Conservation (phyloP, 2,888 invertebrate genomes). For the Drosophila picticornis region DNA sequence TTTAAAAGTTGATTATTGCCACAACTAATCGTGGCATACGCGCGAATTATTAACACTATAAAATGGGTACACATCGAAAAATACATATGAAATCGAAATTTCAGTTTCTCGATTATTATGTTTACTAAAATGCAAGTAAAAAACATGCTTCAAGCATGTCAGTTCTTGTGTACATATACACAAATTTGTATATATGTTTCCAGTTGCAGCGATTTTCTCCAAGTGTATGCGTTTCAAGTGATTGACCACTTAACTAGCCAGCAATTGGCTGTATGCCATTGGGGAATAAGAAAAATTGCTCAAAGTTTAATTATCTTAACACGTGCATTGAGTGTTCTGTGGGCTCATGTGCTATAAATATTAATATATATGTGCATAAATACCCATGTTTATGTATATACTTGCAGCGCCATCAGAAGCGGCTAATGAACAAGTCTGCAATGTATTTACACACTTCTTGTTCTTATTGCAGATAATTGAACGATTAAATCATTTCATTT, state of each 20-base stretch:
- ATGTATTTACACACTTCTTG: not conserved
- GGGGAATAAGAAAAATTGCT: conserved; percentile 17
- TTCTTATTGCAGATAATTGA: not conserved
- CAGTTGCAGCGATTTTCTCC: not conserved
- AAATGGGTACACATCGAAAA: not conserved
- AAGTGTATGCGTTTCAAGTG: conserved; percentile 3
- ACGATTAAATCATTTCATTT: not conserved
- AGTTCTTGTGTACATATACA: not conserved
- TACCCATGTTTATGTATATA: not conserved
- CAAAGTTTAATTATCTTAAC: conserved; percentile 30
- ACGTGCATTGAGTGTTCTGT: conserved; percentile 10
- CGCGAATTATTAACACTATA: not conserved
- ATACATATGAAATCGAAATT: not conserved
- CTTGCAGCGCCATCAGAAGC: not conserved
- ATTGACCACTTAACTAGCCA: conserved; percentile 38
- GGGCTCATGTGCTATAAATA: not conserved
- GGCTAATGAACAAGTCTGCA: not conserved
- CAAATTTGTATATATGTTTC: not conserved
- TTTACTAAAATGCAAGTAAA: too few relatives aligned
- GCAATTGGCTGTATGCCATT: conserved; percentile 54
- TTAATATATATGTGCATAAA: not conserved
- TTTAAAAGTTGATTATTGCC: conserved; percentile 72
- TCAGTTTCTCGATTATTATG: fast-evolving
- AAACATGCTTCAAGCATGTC: too few relatives aligned
- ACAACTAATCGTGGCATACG: conserved; percentile 2